Base-by-base conservation (phyloP, 2,797 vertebrate genomes). In the Paratrypauchen microcephalus region DNA sequence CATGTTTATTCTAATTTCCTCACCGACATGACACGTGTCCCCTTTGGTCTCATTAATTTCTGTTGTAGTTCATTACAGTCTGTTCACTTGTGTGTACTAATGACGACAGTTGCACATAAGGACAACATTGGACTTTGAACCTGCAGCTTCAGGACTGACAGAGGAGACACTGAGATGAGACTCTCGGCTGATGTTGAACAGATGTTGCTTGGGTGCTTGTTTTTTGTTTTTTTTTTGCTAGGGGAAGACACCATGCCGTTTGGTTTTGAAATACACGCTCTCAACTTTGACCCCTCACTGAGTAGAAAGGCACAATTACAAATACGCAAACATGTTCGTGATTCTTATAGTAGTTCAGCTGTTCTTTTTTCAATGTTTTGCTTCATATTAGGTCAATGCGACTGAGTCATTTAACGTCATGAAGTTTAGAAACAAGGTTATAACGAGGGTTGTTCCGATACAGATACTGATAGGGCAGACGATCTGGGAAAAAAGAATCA, bases 111-210 rank as follows among this genome's bases (percentile, higher is more conserved):
- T 1, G n/a, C 65, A 57, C 52, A 55, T 45, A 54, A 64, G 64
- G 62, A 41, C 73, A 32, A 36, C 54, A 55, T 21, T 60, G 18
- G 13, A 16, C 66, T 62, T 48, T 56, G 54, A 36, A 41, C 71
- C 68, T 58, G 60, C 50, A 61, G 74, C 54, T 63, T 5, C 69
- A 39, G 59, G 60, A 75, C 74, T 80, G 76, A 83, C 72, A 72
- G 75, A 58, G 71, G 68, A 76, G 78, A 58, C n/a, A 82, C 71
- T 66, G 73, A 58, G 70, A 36, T 36, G 67, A 76, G 79, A 60
- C 70, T 4, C 39, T 13, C 62, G n/a, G 32, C 65, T 84, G 87
- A 90, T 83, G 79, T 72, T 79, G 72, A 89, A 81, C 86, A 91
- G 87, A 90, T 90, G 86, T 77, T 21, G 66, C 76, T 77, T 48